Evolutionary conservation across 2,888 invertebrate species (phyloP), one percentile per base, ranked within the genome.

Genomic region (Diachrysia chrysitis): DNA sequence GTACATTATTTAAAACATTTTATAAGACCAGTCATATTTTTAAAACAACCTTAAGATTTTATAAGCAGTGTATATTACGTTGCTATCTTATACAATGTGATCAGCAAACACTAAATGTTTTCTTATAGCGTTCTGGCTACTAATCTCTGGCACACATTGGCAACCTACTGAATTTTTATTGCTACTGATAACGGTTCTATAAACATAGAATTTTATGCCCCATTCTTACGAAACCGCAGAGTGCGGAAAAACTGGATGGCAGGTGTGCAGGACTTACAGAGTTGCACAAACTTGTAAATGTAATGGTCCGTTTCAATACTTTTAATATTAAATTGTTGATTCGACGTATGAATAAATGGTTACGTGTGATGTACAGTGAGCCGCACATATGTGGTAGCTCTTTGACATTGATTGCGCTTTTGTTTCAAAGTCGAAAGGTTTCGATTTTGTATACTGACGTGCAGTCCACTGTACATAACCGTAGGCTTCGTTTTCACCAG

Each of bases 151-250:
- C 78, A 85, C 81, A 86, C 83, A 87, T 69, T 73, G 78, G 79
- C 48, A 51, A 21, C 48, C 85, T 83, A 82, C 87, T 83, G 81
- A 82, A 76, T 78, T 87, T 89, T 90, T 89, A 89, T 81, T 86
- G 74, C 81, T 46, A 21, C 69, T 82, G 90, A 90, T 90, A 89
- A 89, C 81, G 79, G 75, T 70, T 72, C 74, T 78, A 76, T 82
- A 83, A 82, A 83, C 78, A 74, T 68, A 70, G 53, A 7, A 55
- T 76, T 72, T 67, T 63, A 69, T 78, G 71, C 71, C 59, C 14
- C 12, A 25, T 54, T 73, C 19, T 53, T 61, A 37, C 51, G 57
- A 60, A 74, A 64, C 58, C 10, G 61, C 53, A 54, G 69, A 57
- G 35, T 58, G 23, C 2, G 37, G 60, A 48, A 23, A 62, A 48